A percentile compares a stretch with the other conserved stretches of the same genome.
Evolutionary conservation across 2,888 invertebrate species (phyloP).

Genomic region (Quadroppia sp.): DNA sequence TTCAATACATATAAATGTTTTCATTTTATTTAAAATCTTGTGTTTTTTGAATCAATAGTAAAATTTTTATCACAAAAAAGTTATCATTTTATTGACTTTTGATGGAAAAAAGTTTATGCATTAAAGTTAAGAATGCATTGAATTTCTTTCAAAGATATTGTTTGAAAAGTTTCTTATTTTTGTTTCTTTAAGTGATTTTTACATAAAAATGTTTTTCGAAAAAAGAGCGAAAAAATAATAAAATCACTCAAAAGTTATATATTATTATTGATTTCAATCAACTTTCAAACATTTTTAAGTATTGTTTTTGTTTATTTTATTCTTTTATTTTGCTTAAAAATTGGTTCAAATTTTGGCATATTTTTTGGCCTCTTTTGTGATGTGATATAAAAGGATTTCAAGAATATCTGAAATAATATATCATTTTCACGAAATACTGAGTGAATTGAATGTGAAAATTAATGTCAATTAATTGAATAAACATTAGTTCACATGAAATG

Average conservation of each 20-base stretch:
- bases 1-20: neutral
- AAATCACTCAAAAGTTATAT: conserved; percentile 21
- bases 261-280: conserved; percentile 4
- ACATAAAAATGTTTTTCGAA: neutral
- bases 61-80: neutral
- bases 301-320: conserved; percentile 1
- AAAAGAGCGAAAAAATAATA: neutral
- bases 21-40: no score
- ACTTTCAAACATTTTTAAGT: conserved; percentile 8
- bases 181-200: neutral
- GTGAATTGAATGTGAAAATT: neutral
- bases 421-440: no score
- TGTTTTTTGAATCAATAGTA: neutral
- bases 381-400: neutral
- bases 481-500: neutral
- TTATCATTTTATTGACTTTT: no score
- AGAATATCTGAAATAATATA: no score
- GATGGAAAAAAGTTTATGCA: neutral
- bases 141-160: no score
- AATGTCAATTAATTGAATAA: neutral
- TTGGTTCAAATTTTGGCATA: neutral
- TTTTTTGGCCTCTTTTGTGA: conserved; percentile 12
- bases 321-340: neutral
- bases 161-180: no score
- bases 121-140: no score